phyloP scores from a whole-genome alignment of 2,113 vertebrate species.

The Pangasianodon gigas region DNA sequence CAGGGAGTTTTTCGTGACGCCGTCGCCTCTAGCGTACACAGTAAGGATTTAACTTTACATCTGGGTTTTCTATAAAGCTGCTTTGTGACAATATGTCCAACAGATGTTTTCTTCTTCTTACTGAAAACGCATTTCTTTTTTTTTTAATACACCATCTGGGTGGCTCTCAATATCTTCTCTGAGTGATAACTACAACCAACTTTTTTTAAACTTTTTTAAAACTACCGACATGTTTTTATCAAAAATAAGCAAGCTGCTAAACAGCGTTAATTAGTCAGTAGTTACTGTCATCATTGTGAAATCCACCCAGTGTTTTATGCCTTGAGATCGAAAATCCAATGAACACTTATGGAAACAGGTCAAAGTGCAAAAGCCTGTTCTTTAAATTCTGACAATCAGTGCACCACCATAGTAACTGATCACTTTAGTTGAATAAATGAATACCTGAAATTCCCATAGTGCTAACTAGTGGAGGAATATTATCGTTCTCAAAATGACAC shows the following conservation, averaged over 20 bases:
- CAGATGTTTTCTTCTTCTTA: background rate
- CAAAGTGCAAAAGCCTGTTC: background rate
- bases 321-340: background rate
- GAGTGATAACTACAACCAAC: background rate
- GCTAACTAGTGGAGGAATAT: too few relatives aligned
- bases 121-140: background rate
- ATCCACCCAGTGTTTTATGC: background rate
- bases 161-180: background rate
- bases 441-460: background rate
- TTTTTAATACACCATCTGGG: background rate
- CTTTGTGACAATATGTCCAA: background rate
- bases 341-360: background rate
- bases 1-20: background rate
- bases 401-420: background rate
- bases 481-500: background rate
- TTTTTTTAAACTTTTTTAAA: too few relatives aligned
- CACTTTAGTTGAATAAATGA: background rate
- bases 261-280: background rate
- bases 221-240: background rate
- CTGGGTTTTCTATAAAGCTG: background rate
- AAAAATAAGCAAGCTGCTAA: background rate
- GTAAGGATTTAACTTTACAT: background rate
- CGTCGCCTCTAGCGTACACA: too few relatives aligned
- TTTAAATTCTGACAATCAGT: background rate
- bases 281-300: background rate